phyloP scores from a whole-genome alignment of 1,140 invertebrate genomes.

The Acyrthosiphon pisum region DNA sequence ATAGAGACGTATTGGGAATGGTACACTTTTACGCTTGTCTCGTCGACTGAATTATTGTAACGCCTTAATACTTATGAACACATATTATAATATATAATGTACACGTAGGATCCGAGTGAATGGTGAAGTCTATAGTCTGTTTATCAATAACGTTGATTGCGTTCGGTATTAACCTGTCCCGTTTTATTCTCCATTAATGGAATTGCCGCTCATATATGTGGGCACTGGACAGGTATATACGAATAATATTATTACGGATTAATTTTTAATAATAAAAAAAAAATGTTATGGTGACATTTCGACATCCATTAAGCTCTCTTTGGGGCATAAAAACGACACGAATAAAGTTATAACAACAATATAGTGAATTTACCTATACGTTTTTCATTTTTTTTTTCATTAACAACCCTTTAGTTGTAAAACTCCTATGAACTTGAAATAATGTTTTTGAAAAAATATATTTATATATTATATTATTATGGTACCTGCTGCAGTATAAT shows the following conservation, averaged over 20 bases:
- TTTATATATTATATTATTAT: not conserved
- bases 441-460: not conserved
- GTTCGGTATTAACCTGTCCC: not conserved
- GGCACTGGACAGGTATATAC: not conserved
- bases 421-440: not conserved
- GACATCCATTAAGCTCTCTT: not conserved
- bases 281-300: not conserved
- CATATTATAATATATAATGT: not conserved
- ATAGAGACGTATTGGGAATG: not conserved
- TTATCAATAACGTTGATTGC: not conserved
- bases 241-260: not conserved
- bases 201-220: not conserved
- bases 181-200: not conserved
- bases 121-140: not conserved
- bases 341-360: not conserved
- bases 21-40: not conserved
- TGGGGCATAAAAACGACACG: not conserved
- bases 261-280: not conserved
- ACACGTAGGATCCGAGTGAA: not conserved
- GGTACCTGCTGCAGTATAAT: not conserved
- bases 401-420: not conserved
- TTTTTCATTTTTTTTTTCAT: not conserved
- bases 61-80: not conserved
- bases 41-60: not conserved
- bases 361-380: not conserved